Evolutionary conservation across 2,797 vertebrate species (phyloP).

Genomic region (Chiloscyllium punctatum): DNA sequence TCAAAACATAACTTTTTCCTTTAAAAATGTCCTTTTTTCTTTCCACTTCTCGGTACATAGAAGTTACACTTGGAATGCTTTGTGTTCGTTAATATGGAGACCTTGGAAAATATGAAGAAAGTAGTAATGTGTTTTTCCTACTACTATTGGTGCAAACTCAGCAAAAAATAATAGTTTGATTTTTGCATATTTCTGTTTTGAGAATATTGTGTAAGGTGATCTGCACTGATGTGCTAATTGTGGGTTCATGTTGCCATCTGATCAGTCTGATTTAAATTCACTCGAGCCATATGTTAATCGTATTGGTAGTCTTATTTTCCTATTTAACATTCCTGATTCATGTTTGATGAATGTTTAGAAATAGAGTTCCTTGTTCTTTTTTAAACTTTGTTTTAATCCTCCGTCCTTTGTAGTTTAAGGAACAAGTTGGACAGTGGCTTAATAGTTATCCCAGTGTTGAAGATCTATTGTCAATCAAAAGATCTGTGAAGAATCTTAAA

Average conservation of each 20-base stretch:
- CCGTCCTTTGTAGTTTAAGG: conserved; percentile 55
- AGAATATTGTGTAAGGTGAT: not conserved
- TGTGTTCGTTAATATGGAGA: not conserved
- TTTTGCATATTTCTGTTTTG: not conserved
- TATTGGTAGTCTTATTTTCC: not conserved
- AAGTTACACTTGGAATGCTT: not conserved
- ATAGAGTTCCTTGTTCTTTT: not conserved
- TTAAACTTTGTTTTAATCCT: not conserved
- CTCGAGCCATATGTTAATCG: not conserved
- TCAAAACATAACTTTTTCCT: not conserved
- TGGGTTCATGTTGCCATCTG: not conserved
- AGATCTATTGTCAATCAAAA: conserved; percentile 60
- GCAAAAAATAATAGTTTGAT: not conserved
- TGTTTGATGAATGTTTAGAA: not conserved
- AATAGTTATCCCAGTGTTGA: conserved; percentile 53
- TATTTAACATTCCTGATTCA: not conserved
- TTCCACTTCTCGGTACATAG: not conserved
- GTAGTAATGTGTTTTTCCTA: not conserved
- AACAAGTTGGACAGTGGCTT: conserved; percentile 55
- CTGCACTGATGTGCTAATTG: not conserved
- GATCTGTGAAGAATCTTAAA: conserved; percentile 59
- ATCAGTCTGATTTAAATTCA: not conserved
- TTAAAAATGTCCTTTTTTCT: not conserved
- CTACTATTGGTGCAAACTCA: not conserved
- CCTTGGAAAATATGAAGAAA: not conserved